Evolutionary conservation across 37 sponge, comb jelly and placozoan genomes (phyloP).

Genomic region (Aphrocallistes beatrix): DNA sequence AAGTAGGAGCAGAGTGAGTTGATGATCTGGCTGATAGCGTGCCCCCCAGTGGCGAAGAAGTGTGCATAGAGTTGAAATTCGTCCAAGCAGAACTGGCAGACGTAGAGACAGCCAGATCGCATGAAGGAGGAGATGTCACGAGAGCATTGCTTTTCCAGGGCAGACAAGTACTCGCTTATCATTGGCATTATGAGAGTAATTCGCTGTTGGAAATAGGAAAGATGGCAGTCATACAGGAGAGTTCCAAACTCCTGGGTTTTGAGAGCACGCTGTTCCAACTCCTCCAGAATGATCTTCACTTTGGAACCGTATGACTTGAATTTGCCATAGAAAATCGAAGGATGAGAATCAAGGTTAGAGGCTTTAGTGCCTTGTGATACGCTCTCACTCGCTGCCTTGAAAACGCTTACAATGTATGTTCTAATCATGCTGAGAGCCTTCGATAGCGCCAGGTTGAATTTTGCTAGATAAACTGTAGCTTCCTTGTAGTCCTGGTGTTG

Average conservation of each 20-base stretch:
- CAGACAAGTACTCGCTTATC: slow-evolving; percentile 34
- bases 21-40: slow-evolving; percentile 52
- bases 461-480: slow-evolving; percentile 67
- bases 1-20: slow-evolving; percentile 68
- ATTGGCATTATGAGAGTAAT: slow-evolving; percentile 43
- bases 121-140: slow-evolving; percentile 49
- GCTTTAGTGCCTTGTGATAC: slow-evolving; percentile 23
- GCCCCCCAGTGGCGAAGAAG: slow-evolving; percentile 55
- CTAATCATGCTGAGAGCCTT: slow-evolving; percentile 65
- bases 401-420: slow-evolving; percentile 45
- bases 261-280: slow-evolving; percentile 21
- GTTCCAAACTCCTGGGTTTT: slow-evolving; percentile 42
- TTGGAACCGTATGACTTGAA: slow-evolving; percentile 63
- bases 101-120: slow-evolving; percentile 65
- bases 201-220: slow-evolving; percentile 66
- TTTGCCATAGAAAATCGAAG: slow-evolving; percentile 74
- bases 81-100: slow-evolving; percentile 85
- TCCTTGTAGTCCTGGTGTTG: slow-evolving; percentile 88
- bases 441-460: slow-evolving; percentile 68
- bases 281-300: slow-evolving; percentile 47
- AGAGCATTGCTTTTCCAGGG: slow-evolving; percentile 37
- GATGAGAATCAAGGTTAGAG: slow-evolving; percentile 26
- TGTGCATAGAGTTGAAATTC: slow-evolving; percentile 77
- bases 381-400: slow-evolving; percentile 43
- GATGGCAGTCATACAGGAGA: slow-evolving; percentile 77